Evolutionary conservation across 2,797 vertebrate species (phyloP).

Genomic region (Tragopan temminckii): DNA sequence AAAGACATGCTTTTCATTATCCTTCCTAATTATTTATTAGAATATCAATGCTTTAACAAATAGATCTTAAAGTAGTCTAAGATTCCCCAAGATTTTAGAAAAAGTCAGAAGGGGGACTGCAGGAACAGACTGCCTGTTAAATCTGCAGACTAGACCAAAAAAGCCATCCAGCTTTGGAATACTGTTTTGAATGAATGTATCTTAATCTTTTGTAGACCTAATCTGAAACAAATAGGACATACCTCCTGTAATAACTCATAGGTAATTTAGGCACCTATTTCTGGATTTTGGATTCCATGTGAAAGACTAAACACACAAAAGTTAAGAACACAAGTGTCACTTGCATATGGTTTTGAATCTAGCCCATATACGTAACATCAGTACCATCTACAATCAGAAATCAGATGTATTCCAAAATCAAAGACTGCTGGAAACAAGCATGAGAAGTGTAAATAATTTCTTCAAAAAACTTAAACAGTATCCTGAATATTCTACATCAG

Average conservation of each 20-base stretch:
- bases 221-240: background rate
- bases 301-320: background rate
- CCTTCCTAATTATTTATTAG: background rate
- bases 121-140: background rate
- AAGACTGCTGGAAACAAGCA: background rate
- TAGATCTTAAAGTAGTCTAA: background rate
- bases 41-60: background rate
- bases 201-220: rapidly evolving
- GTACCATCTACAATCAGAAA: background rate
- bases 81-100: background rate
- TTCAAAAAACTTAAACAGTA: background rate
- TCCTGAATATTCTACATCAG: background rate
- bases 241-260: background rate
- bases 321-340: background rate
- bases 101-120: background rate
- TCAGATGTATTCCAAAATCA: rapidly evolving
- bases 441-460: background rate
- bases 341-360: background rate
- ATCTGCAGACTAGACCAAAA: background rate
- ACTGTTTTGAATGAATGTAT: background rate
- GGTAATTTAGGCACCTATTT: background rate
- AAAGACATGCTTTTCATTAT: background rate
- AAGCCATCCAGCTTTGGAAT: background rate
- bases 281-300: background rate
- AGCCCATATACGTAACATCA: background rate